Evolutionary conservation across 2,888 invertebrate species (phyloP).

Genomic region (Peribatodes rhomboidaria): DNA sequence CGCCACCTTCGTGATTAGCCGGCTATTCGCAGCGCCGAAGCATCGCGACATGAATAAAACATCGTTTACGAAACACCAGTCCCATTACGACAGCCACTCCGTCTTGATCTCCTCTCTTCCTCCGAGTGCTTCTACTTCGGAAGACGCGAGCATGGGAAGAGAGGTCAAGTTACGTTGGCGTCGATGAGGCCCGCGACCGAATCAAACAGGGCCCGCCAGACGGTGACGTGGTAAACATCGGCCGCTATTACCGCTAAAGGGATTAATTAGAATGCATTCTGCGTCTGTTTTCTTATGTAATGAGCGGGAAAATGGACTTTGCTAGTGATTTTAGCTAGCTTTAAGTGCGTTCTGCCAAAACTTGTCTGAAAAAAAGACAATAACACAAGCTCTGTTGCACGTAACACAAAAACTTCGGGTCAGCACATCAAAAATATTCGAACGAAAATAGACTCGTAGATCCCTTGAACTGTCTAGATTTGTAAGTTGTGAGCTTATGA

Average conservation of each 20-base stretch:
- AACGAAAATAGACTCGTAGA: too few species aligned
- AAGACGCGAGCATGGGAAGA: background rate
- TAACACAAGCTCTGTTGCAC: too few species aligned
- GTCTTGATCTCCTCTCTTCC: conserved; percentile 48
- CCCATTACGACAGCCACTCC: conserved; percentile 62
- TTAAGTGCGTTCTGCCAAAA: conserved; percentile 11
- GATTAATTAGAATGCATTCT: conserved; percentile 70
- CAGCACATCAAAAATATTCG: too few species aligned
- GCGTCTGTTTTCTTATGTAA: conserved; percentile 41
- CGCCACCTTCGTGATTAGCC: conserved; percentile 81
- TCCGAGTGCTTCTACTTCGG: conserved; percentile 17
- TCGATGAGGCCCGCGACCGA: conserved; percentile 56
- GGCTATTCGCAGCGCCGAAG: conserved; percentile 75
- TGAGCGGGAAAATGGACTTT: conserved; percentile 31
- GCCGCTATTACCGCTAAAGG: conserved; percentile 65
- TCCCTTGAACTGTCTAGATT: too few species aligned
- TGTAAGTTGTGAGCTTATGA: too few species aligned
- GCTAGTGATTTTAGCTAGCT: conserved; percentile 33
- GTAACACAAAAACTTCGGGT: background rate
- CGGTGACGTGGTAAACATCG: conserved; percentile 70
- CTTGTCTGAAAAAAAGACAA: background rate
- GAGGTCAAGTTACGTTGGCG: conserved; percentile 52
- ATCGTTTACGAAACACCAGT: conserved; percentile 75
- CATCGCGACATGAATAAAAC: conserved; percentile 82
- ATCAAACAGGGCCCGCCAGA: conserved; percentile 64